Conservation (phyloP, 2,888 invertebrate species). For the Atethmia centrago region DNA sequence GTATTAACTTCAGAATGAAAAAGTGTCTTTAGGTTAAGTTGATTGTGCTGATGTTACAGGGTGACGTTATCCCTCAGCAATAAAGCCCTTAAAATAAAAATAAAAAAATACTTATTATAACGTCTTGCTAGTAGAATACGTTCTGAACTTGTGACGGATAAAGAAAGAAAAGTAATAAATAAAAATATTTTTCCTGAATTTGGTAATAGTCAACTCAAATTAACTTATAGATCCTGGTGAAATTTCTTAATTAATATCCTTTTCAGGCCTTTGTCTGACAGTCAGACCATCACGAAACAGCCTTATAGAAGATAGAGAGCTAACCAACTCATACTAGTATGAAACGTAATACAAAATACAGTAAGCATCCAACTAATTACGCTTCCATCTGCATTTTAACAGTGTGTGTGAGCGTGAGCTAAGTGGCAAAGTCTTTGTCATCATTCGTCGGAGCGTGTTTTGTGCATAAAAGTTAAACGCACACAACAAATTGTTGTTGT, state of each 20-base stretch:
- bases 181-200: neutral
- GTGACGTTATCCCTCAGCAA: too few species aligned
- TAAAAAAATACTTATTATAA: neutral
- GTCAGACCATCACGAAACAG: neutral
- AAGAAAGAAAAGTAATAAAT: neutral
- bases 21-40: too few species aligned
- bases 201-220: neutral
- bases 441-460: conserved; percentile 44
- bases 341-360: conserved; percentile 24
- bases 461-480: conserved; percentile 47
- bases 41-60: too few species aligned
- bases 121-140: neutral
- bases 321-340: neutral
- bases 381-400: conserved; percentile 28
- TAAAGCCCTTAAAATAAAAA: too few species aligned
- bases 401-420: conserved; percentile 49
- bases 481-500: too few species aligned
- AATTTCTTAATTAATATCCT: neutral
- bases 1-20: too few species aligned
- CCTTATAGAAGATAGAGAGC: neutral
- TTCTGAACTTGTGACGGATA: neutral
- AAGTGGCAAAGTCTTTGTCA: conserved; percentile 51
- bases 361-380: conserved; percentile 45
- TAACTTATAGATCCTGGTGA: neutral
- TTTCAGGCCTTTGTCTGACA: neutral